Evolutionary conservation across 2,113 vertebrate species (phyloP).

Genomic region (Anhinga rufa): DNA sequence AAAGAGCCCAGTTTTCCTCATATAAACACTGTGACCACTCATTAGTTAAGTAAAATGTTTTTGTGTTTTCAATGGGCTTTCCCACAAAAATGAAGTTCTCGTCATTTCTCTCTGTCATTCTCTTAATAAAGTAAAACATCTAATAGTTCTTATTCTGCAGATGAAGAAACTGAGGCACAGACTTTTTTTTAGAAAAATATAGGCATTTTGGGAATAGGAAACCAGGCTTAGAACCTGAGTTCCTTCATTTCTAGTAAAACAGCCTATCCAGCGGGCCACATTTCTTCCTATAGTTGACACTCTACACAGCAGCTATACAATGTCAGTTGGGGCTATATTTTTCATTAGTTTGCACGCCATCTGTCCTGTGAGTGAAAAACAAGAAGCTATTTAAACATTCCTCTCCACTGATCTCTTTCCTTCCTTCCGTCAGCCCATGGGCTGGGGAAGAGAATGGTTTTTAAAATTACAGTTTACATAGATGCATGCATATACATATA

Average conservation of each 20-base stretch:
- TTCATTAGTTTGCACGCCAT: slow-evolving; percentile 55
- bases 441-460: not conserved
- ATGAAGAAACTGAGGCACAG: not conserved
- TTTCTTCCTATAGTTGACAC: slow-evolving; percentile 12
- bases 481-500: not conserved
- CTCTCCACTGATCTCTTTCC: slow-evolving; percentile 54
- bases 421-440: slow-evolving; percentile 35
- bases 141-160: not conserved
- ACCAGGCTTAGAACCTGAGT: not conserved
- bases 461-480: not conserved
- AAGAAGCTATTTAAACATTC: slow-evolving; percentile 62
- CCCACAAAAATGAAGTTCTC: not conserved
- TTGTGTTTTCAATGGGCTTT: not conserved
- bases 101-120: not conserved
- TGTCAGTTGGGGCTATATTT: slow-evolving; percentile 37
- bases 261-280: not conserved
- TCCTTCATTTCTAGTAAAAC: not conserved
- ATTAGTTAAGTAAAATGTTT: not conserved
- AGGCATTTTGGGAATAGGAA: not conserved
- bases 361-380: slow-evolving; percentile 57
- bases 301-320: slow-evolving; percentile 32
- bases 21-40: not conserved
- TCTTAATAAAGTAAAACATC: not conserved
- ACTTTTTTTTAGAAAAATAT: not conserved
- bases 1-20: not conserved